Percentiles rank a stretch among this genome's conserved stretches.
Conservation (phyloP, 2,797 vertebrate species). For the Clarias platycephalus region DNA sequence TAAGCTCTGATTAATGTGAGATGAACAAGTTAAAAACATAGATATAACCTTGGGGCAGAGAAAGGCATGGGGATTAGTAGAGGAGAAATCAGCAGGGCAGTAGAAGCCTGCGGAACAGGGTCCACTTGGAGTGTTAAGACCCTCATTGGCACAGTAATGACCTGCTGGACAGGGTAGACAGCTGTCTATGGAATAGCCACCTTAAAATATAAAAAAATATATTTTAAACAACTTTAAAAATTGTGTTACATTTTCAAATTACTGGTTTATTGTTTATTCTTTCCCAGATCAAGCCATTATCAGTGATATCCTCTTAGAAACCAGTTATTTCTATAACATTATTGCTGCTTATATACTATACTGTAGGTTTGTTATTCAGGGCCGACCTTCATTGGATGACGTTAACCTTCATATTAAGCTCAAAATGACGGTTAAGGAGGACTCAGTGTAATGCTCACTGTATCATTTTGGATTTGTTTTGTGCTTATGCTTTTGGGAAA, state of each 20-base stretch:
- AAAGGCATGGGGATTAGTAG: slow-evolving; percentile 74
- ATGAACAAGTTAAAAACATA: neutral
- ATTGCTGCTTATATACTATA: neutral
- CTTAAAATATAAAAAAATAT: slow-evolving; percentile 61
- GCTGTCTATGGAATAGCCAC: slow-evolving; percentile 78
- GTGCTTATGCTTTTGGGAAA: neutral
- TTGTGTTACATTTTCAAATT: neutral
- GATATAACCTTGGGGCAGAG: slow-evolving; percentile 83
- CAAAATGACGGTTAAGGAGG: neutral
- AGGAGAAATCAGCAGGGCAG: slow-evolving; percentile 80
- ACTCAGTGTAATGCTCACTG: neutral
- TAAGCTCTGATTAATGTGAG: slow-evolving; percentile 2
- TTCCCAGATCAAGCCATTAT: neutral
- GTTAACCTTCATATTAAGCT: neutral
- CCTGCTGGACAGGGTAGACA: slow-evolving; percentile 83
- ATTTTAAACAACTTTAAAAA: neutral
- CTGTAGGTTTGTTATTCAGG: too few species aligned
- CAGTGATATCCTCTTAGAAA: neutral
- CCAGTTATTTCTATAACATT: neutral
- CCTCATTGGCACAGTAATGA: slow-evolving; percentile 78
- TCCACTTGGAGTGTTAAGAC: slow-evolving; percentile 75
- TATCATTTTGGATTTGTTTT: neutral
- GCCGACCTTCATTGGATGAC: too few species aligned
- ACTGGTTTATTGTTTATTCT: neutral
- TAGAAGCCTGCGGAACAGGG: slow-evolving; percentile 81